A percentile compares a stretch with the other conserved stretches of the same genome.
These are phyloP conservation scores for Semicossyphus pulcher DNA, from an alignment of 2,113 vertebrate species.

Conservation along the genomic window DNA sequence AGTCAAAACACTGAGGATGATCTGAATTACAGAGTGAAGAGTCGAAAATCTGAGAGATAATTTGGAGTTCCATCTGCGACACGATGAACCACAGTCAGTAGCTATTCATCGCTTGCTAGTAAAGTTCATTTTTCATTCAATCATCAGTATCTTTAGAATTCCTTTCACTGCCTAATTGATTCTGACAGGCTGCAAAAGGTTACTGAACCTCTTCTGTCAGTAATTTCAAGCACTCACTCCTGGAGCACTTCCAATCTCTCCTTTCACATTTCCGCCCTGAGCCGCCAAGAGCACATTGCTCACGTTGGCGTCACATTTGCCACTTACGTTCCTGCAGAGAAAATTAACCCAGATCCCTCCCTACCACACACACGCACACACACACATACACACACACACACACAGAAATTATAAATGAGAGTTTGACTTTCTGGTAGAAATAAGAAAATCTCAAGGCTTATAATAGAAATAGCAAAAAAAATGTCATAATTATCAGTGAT, in stretches of 20 bases:
- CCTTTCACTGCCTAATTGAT: conserved; percentile 76
- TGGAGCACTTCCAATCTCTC: conserved; percentile 72
- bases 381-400: neutral
- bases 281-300: conserved; percentile 71
- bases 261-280: conserved; percentile 74
- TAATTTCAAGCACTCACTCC: conserved; percentile 79
- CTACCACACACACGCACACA: neutral
- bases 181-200: conserved; percentile 79
- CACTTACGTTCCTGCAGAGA: conserved; percentile 70
- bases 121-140: conserved; percentile 67
- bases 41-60: conserved; percentile 42
- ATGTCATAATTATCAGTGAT: conserved; percentile 4
- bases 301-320: conserved; percentile 66
- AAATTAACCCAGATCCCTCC: conserved; percentile 44
- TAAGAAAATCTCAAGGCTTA: conserved; percentile 9
- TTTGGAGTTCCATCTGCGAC: conserved; percentile 43
- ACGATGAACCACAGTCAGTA: conserved; percentile 52
- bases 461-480: conserved; percentile 12
- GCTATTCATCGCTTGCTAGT: conserved; percentile 53
- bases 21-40: conserved; percentile 19
- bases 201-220: conserved; percentile 79
- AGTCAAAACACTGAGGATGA: conserved; percentile 23
- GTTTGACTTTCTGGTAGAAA: conserved; percentile 53
- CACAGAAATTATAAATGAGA: conserved; percentile 36
- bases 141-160: conserved; percentile 74